phyloP scores from a whole-genome alignment of 2,797 vertebrate genomes.

The Microctenopoma lineatum region DNA sequence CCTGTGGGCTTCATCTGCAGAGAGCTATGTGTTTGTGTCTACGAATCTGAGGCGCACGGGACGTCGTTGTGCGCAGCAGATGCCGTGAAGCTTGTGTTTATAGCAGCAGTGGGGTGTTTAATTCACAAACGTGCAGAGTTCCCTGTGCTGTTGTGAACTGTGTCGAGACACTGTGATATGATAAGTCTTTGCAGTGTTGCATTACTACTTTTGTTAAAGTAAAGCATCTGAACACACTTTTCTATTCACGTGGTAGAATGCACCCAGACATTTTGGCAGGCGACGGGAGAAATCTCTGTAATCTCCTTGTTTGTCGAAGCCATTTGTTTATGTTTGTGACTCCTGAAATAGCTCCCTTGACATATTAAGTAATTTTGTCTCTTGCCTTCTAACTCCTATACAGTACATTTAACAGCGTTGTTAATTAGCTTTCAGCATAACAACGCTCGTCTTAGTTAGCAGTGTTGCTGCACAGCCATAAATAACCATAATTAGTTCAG shows the following conservation, averaged over 20 bases:
- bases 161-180: background rate
- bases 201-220: background rate
- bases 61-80: conserved; percentile 44
- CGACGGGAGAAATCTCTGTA: too few species aligned
- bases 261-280: too few species aligned
- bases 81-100: conserved; percentile 48
- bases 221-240: background rate
- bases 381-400: background rate
- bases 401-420: background rate
- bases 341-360: background rate
- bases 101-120: conserved; percentile 4
- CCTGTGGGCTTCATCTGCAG: conserved; percentile 66
- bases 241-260: background rate
- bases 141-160: background rate
- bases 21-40: conserved; percentile 49
- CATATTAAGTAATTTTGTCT: background rate
- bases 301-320: too few species aligned
- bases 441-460: background rate
- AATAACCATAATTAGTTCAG: background rate
- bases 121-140: conserved; percentile 5
- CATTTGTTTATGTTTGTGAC: too few species aligned
- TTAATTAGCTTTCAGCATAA: conserved; percentile 1
- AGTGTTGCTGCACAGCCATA: background rate
- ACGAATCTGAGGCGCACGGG: conserved; percentile 48
- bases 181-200: background rate